Evolutionary conservation across 1,140 invertebrate species (phyloP), one percentile per base, ranked within the genome.

Genomic region (Euwallacea similis): DNA sequence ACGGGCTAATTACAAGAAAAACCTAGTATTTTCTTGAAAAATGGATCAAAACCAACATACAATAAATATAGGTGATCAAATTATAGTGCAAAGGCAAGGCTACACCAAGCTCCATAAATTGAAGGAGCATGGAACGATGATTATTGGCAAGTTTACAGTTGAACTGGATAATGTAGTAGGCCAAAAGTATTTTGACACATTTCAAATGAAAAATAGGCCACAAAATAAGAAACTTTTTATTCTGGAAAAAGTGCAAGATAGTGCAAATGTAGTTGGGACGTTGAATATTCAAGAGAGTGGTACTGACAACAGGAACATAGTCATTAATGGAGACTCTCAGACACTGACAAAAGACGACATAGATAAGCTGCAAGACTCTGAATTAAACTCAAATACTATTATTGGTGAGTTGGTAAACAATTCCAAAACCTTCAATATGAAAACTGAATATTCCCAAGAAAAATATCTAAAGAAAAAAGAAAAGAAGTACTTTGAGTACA

Each of bases 401-500:
- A 89, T 98, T 43, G 91, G 88, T 67, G 90, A 90, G 55, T 83
- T 98, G 6, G 91, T 98, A 50, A 91, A 91, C 72, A 97, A 97
- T 80, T 98, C 95, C 53, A 90, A 88, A 70, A 95, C 94, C 8
- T 95, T 94, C 82, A 85, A 87, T 41, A 85, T 87, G 42, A 97
- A 97, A 85, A 98, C 95, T 0, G 93, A 93, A 77, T 98, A 91
- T 81, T 93, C 95, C 0, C 94, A 98, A 82, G 91, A 95, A 75
- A 98, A 98, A 81, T 98, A 98, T 81, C 86, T 98, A 7, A 92
- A 90, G 59, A 98, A 98, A 80, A 98, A 98, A 81, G 91, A 94
- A 75, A 91, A 91, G 73, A 97, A 97, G 80, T 97, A 96, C 81
- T 91, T 88, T 79, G 90, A 92, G 76, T 91, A 88, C 77, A 82